These are phyloP conservation scores for Diarsia brunnea DNA, from an alignment of 2,888 invertebrate species.

Conservation along the genomic window DNA sequence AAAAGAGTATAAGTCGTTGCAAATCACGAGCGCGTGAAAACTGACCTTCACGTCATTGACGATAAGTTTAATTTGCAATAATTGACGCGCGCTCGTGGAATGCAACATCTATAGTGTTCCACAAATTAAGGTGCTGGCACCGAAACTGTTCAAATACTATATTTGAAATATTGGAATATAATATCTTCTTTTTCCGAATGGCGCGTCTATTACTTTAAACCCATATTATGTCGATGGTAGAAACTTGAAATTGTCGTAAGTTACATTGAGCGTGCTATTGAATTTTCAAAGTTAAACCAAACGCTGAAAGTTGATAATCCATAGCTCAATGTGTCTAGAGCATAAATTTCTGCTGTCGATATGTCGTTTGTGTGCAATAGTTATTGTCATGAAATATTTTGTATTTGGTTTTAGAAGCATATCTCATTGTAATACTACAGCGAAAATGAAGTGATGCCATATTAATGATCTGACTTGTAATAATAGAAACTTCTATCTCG, in stretches of 20 bases:
- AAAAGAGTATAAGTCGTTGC: background rate
- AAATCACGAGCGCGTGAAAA: background rate
- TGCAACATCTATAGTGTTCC: slow-evolving; percentile 9
- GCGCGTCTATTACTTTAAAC: background rate
- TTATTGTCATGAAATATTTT: background rate
- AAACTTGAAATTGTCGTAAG: background rate
- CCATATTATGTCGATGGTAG: background rate
- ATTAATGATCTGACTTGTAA: slow-evolving; percentile 9
- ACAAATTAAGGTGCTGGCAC: slow-evolving; percentile 36
- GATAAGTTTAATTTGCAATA: slow-evolving; percentile 7
- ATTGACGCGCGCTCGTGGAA: background rate
- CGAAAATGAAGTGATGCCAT: background rate
- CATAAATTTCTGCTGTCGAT: background rate
- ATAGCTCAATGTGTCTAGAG: background rate
- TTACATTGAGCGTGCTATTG: background rate
- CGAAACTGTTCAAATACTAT: slow-evolving; percentile 7
- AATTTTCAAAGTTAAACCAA: background rate
- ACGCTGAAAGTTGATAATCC: background rate
- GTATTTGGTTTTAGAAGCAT: slow-evolving; percentile 16
- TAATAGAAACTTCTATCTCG: background rate
- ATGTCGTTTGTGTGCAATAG: slow-evolving; percentile 13
- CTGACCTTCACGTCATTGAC: background rate
- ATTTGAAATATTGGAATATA: slow-evolving; percentile 3
- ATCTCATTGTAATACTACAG: slow-evolving; percentile 31
- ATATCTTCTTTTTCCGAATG: slow-evolving; percentile 16